A percentile compares a stretch with the other conserved stretches of the same genome.
These are phyloP conservation scores for Phrynocephalus vlangalii DNA, from an alignment of 2,797 vertebrate species.

Conservation along the genomic window DNA sequence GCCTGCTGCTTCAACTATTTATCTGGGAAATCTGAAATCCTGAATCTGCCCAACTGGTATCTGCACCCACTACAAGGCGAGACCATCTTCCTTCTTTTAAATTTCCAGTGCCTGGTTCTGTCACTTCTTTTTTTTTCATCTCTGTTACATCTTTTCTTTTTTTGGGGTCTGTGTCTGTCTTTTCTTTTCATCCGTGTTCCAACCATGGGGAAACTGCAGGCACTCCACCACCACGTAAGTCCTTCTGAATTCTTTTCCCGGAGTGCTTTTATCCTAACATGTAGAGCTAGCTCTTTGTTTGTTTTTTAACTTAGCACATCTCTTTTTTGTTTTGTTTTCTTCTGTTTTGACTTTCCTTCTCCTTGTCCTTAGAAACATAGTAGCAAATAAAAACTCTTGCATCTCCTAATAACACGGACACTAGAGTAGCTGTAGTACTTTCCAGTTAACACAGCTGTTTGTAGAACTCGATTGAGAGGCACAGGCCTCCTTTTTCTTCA, in stretches of 20 bases:
- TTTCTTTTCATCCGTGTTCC: slow-evolving; percentile 86
- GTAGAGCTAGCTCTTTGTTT: slow-evolving; percentile 52
- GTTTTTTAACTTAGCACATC: slow-evolving; percentile 62
- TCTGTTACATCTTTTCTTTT: slow-evolving; percentile 80
- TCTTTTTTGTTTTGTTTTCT: slow-evolving; percentile 28
- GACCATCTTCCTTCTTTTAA: slow-evolving; percentile 36
- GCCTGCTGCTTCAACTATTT: too few species aligned
- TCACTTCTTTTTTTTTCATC: slow-evolving; percentile 71
- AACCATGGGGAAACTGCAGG: slow-evolving; percentile 88
- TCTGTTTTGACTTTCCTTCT: slow-evolving; percentile 55
- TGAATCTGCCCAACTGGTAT: not conserved
- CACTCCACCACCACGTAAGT: slow-evolving; percentile 91
- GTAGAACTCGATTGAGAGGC: slow-evolving; percentile 60
- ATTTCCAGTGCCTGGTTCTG: slow-evolving; percentile 68
- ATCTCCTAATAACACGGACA: slow-evolving; percentile 77
- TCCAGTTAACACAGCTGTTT: slow-evolving; percentile 39
- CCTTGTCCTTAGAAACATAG: slow-evolving; percentile 59
- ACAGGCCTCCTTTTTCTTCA: slow-evolving; percentile 55
- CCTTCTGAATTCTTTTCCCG: slow-evolving; percentile 72
- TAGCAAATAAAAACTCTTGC: slow-evolving; percentile 46
- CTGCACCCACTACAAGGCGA: not conserved
- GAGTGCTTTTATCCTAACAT: slow-evolving; percentile 68
- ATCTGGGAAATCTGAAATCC: not conserved
- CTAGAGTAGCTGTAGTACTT: slow-evolving; percentile 58
- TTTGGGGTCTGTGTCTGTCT: slow-evolving; percentile 78